Percentiles rank a stretch among this genome's conserved stretches.
These are phyloP conservation scores for Pachycephala philippinensis DNA, from an alignment of 2,113 vertebrate genomes.

Conservation along the genomic window DNA sequence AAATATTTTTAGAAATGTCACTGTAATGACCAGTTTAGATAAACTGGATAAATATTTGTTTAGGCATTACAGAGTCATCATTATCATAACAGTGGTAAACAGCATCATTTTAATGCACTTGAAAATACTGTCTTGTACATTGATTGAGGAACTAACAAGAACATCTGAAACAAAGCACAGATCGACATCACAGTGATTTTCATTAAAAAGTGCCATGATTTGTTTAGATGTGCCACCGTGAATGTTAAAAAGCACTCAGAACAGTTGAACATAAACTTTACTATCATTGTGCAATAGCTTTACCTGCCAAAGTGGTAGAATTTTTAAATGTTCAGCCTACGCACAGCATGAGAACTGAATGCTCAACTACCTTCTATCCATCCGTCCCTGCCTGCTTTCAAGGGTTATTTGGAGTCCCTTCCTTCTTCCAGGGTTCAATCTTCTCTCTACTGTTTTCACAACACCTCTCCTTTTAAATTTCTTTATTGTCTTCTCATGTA, in stretches of 20 bases:
- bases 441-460: background rate
- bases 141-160: constrained; percentile 26
- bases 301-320: constrained; percentile 1
- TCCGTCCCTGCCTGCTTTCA: background rate
- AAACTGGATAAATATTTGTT: constrained; percentile 19
- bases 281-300: background rate
- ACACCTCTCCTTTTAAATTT: background rate
- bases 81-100: background rate
- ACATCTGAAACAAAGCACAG: constrained; percentile 39
- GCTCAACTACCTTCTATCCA: background rate
- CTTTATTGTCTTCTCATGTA: background rate
- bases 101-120: constrained; percentile 15
- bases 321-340: constrained; percentile 1
- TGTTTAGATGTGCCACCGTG: constrained; percentile 16
- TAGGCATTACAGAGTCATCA: background rate
- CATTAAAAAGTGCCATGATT: constrained; percentile 38
- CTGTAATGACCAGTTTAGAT: background rate
- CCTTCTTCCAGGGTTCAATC: background rate
- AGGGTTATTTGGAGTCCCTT: background rate
- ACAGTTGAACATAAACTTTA: constrained; percentile 9
- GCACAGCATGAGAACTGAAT: background rate
- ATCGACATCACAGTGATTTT: background rate
- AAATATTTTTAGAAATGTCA: background rate
- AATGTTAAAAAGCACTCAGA: constrained; percentile 33
- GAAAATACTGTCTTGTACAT: constrained; percentile 23